Conservation (phyloP, 1,140 invertebrate genomes). For the Drosophila persimilis region DNA sequence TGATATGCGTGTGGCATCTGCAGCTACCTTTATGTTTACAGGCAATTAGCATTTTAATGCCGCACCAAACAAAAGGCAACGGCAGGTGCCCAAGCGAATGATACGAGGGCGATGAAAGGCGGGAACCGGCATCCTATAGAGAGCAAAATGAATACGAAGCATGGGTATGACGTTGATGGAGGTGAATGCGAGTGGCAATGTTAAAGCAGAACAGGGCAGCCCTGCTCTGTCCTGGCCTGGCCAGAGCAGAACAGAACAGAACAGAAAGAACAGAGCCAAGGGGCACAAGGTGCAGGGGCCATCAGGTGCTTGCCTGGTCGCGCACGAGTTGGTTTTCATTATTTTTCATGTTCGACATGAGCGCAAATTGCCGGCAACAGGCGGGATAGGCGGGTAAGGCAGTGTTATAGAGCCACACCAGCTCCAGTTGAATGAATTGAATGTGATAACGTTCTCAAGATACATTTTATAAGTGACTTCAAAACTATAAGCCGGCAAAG, state of each 20-base stretch:
- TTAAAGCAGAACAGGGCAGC: too few relatives aligned
- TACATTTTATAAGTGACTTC: too few relatives aligned
- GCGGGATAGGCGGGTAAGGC: background rate
- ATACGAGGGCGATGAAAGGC: constrained; percentile 26
- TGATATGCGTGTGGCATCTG: constrained; percentile 41
- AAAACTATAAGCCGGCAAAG: background rate
- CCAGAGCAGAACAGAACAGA: too few relatives aligned
- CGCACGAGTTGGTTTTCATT: constrained; percentile 73
- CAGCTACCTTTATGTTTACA: constrained; percentile 74
- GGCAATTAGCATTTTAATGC: constrained; percentile 78
- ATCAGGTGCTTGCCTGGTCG: constrained; percentile 40
- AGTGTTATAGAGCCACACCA: background rate
- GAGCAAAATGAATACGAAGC: constrained; percentile 5
- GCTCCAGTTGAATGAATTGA: background rate
- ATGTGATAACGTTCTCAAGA: too few relatives aligned
- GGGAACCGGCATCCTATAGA: background rate
- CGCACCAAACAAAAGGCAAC: constrained; percentile 68
- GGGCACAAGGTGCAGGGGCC: background rate
- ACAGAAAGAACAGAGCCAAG: too few relatives aligned
- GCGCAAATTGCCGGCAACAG: constrained; percentile 62
- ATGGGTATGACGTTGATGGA: constrained; percentile 27
- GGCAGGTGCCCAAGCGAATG: constrained; percentile 68
- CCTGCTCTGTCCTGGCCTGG: too few relatives aligned
- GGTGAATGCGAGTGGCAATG: constrained; percentile 6
- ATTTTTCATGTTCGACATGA: constrained; percentile 77